phyloP scores from a whole-genome alignment of 2,888 invertebrate species.

The Coecobrya sp. region DNA sequence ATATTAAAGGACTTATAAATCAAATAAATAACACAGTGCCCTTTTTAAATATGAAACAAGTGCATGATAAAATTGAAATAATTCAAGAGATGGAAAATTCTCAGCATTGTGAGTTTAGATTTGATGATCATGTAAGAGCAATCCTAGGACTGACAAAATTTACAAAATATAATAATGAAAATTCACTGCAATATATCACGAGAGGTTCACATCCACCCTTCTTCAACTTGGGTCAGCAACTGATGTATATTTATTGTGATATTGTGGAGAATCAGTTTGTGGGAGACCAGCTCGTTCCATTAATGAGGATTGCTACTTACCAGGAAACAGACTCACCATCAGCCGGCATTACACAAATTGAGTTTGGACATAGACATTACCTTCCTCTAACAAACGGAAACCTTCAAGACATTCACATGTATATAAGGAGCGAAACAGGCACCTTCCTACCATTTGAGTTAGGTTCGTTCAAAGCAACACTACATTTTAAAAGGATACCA shows the following conservation, averaged over 20 bases:
- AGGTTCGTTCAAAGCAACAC: conserved; percentile 41
- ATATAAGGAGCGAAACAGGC: conserved; percentile 59
- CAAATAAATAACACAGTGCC: too few species aligned
- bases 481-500: conserved; percentile 40
- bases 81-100: too few species aligned
- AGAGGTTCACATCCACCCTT: background rate
- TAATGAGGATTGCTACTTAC: conserved; percentile 50
- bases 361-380: conserved; percentile 59
- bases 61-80: too few species aligned
- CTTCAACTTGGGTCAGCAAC: conserved; percentile 49
- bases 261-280: conserved; percentile 59
- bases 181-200: too few species aligned
- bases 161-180: background rate
- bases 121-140: background rate
- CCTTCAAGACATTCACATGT: conserved; percentile 43
- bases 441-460: conserved; percentile 52
- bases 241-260: conserved; percentile 56
- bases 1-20: too few species aligned
- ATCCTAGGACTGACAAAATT: background rate
- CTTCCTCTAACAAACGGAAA: background rate
- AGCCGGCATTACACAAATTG: background rate
- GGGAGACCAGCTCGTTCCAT: conserved; percentile 14
- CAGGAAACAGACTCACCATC: background rate
- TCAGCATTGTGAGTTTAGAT: too few species aligned
- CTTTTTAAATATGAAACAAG: too few species aligned